Percentiles rank a stretch among this genome's conserved stretches.
Evolutionary conservation across 2,113 vertebrate genomes (phyloP).

Genomic region (Dunckerocampus dactyliophorus): DNA sequence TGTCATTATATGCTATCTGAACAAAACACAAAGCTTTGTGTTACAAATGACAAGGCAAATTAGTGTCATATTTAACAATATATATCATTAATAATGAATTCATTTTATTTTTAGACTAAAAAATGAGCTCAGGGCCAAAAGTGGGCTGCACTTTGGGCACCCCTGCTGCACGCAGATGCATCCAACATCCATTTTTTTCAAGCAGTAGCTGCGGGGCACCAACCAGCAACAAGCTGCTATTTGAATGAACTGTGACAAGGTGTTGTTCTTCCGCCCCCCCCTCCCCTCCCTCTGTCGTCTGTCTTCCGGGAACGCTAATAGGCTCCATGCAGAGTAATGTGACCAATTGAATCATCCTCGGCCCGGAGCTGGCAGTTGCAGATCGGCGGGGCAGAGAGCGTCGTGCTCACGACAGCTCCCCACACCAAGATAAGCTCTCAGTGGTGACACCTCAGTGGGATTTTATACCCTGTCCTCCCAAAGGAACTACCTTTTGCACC

Average conservation of each 20-base stretch:
- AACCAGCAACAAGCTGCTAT: slow-evolving; percentile 55
- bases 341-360: slow-evolving; percentile 89
- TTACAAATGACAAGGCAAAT: too few species aligned
- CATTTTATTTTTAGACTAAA: too few species aligned
- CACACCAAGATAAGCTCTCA: slow-evolving; percentile 20
- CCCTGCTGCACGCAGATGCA: not conserved
- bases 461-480: slow-evolving; percentile 26
- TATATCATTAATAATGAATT: too few species aligned
- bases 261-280: slow-evolving; percentile 44
- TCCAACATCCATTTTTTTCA: slow-evolving; percentile 1
- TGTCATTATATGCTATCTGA: too few species aligned
- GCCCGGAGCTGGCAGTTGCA: slow-evolving; percentile 64
- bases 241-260: slow-evolving; percentile 70
- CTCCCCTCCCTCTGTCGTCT: slow-evolving; percentile 42
- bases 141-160: too few species aligned
- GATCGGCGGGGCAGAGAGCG: slow-evolving; percentile 50
- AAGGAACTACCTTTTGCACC: slow-evolving; percentile 28
- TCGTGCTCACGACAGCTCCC: slow-evolving; percentile 42
- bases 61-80: too few species aligned
- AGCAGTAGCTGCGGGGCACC: slow-evolving; percentile 48
- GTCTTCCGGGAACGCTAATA: slow-evolving; percentile 83
- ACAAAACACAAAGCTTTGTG: too few species aligned
- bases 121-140: too few species aligned
- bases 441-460: slow-evolving; percentile 24
- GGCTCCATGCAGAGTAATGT: slow-evolving; percentile 89